Conservation (phyloP, 2,888 invertebrate genomes). For the Volucella bombylans region DNA sequence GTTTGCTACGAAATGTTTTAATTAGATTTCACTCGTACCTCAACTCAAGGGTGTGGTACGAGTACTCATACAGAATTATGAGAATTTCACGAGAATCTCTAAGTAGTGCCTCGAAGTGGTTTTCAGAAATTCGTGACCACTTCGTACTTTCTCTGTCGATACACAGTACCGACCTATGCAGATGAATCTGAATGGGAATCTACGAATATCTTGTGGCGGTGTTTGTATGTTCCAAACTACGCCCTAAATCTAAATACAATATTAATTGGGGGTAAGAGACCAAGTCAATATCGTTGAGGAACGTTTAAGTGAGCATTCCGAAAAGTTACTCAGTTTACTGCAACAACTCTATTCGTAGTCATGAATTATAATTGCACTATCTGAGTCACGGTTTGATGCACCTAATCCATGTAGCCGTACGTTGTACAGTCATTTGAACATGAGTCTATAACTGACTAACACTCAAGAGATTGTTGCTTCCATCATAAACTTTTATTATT, state of each 20-base stretch:
- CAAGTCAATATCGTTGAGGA: conserved; percentile 8
- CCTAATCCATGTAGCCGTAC: conserved; percentile 21
- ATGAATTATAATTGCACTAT: conserved; percentile 52
- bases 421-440: conserved; percentile 9
- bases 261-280: conserved; percentile 4
- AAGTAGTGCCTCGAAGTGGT: too few species aligned
- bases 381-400: conserved; percentile 55
- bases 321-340: conserved; percentile 35
- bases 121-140: too few species aligned
- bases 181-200: too few species aligned
- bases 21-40: too few species aligned
- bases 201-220: too few species aligned
- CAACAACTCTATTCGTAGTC: conserved; percentile 13
- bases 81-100: too few species aligned
- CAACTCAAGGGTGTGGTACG: too few species aligned
- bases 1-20: too few species aligned
- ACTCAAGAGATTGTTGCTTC: conserved; percentile 64
- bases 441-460: conserved; percentile 36
- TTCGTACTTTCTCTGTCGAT: too few species aligned
- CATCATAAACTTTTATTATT: background rate
- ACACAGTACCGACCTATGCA: too few species aligned
- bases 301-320: conserved; percentile 21
- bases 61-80: too few species aligned
- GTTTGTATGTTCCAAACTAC: background rate
- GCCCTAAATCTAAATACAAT: background rate